Evolutionary conservation across 2,888 invertebrate species (phyloP).

Genomic region (Leptinotarsa rubiginosa): DNA sequence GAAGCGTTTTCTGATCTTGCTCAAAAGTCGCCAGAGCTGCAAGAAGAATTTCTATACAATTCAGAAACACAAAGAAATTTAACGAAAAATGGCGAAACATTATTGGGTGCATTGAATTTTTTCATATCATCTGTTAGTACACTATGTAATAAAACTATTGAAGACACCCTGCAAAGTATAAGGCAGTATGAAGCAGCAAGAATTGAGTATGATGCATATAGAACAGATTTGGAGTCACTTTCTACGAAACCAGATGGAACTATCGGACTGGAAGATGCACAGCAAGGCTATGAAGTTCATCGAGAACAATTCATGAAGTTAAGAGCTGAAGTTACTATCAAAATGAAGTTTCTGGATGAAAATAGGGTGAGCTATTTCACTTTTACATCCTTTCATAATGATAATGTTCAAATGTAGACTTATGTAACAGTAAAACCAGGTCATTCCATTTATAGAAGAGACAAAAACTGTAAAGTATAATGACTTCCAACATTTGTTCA

Average conservation of each 20-base stretch:
- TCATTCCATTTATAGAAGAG: too few relatives aligned
- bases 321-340: conserved; percentile 92
- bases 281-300: conserved; percentile 84
- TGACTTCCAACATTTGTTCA: too few relatives aligned
- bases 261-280: conserved; percentile 81
- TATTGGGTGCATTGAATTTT: conserved; percentile 93
- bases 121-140: conserved; percentile 97
- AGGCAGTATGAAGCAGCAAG: conserved; percentile 82
- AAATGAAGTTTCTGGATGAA: conserved; percentile 96
- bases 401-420: too few relatives aligned
- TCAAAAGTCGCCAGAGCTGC: conserved; percentile 95
- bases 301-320: conserved; percentile 93
- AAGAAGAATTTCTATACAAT: conserved; percentile 94
- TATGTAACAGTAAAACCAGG: too few relatives aligned
- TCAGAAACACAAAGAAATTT: conserved; percentile 95
- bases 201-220: conserved; percentile 97
- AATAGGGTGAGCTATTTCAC: conserved; percentile 79
- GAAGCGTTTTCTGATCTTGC: conserved; percentile 96
- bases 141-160: conserved; percentile 96
- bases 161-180: conserved; percentile 88
- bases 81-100: conserved; percentile 92
- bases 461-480: too few relatives aligned
- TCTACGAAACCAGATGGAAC: conserved; percentile 74
- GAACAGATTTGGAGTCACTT: conserved; percentile 90
- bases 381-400: neutral